Base-by-base conservation (phyloP, 2,113 vertebrate species). In the Notiomystis cincta region DNA sequence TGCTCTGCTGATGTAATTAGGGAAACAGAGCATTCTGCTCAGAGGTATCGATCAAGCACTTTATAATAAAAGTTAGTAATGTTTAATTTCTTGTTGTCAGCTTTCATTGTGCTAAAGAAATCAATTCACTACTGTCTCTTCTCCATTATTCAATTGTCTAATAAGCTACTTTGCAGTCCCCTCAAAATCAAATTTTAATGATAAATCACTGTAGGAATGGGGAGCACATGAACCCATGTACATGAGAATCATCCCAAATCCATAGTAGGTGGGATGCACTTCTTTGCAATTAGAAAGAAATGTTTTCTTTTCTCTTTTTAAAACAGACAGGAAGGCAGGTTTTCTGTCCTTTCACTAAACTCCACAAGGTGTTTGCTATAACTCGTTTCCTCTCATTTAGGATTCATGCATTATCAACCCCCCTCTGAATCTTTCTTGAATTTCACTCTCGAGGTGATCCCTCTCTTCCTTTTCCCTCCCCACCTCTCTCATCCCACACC, bases 41-140 rank as follows among this genome's bases (percentile, higher is more conserved):
- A 72, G 64, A 72, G 53, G 11, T 76, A 95, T 95, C 9, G 80
- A 94, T 86, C 25, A 15, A 31, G 27, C 18, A 28, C 60, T 96
- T 96, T 28, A 69, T 96, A 0, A 93, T 51, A 71, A 94, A 96
- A 91, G 78, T 94, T 94, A 95, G 75, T 56, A 75, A 82, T 90
- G 86, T 81, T 94, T 96, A 93, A 93, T 96, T 96, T 88, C 92
- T 96, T 79, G 31, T 88, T 88, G 88, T 81, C 95, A 93, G 81
- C 82, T 90, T 94, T 89, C 75, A 76, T 88, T 83, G 77, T 67
- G 67, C 82, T 82, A 53, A 90, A 93, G 81, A 96, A 97, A 95
- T 96, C 90, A 86, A 94, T 97, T 91, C 37, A 25, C 62, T 86
- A 22, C 94, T 80, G 87, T 94, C 82, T 88, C 48, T 83, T 93